These are phyloP conservation scores for Galendromus occidentalis DNA, from an alignment of 1,140 invertebrate genomes.

Conservation along the genomic window DNA sequence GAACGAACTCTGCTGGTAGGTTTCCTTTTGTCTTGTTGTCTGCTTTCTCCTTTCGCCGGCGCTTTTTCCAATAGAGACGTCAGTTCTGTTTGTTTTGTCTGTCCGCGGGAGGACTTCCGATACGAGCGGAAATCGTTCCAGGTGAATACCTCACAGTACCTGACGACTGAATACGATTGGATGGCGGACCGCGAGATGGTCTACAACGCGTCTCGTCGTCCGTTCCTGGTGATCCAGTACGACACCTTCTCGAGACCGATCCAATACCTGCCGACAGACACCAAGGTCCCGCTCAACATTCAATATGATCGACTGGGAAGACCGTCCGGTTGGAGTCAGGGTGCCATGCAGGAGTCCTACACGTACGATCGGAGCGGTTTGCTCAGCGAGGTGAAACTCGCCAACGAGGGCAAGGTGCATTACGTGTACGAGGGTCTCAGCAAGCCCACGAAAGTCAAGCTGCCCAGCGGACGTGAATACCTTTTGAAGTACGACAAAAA, in stretches of 20 bases:
- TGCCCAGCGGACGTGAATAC: conserved; percentile 75
- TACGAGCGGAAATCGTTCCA: conserved; percentile 36
- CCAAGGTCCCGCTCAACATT: conserved; percentile 53
- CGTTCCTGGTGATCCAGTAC: conserved; percentile 60
- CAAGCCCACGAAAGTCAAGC: conserved; percentile 71
- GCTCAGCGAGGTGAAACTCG: conserved; percentile 63
- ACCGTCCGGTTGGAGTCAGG: conserved; percentile 74
- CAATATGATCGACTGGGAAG: conserved; percentile 80
- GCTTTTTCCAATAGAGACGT: too few species aligned
- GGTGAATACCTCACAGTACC: conserved; percentile 71
- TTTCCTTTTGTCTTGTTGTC: background rate
- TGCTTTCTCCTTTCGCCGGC: too few species aligned
- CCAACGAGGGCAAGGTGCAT: conserved; percentile 59
- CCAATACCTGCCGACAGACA: conserved; percentile 57
- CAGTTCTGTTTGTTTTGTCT: too few species aligned
- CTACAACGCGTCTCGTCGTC: conserved; percentile 22
- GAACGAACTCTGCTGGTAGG: conserved; percentile 20
- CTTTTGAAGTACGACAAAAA: conserved; percentile 73
- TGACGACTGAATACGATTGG: conserved; percentile 78
- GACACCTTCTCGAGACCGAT: conserved; percentile 70
- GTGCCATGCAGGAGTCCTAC: conserved; percentile 64
- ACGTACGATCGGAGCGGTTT: conserved; percentile 66
- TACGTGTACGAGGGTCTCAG: conserved; percentile 74
- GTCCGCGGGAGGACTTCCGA: background rate
- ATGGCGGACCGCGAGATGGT: conserved; percentile 70